Evolutionary conservation across 53 echinoderm and acorn worm genomes (phyloP), one percentile per base, ranked within the genome.

Genomic region (Crossaster papposus): DNA sequence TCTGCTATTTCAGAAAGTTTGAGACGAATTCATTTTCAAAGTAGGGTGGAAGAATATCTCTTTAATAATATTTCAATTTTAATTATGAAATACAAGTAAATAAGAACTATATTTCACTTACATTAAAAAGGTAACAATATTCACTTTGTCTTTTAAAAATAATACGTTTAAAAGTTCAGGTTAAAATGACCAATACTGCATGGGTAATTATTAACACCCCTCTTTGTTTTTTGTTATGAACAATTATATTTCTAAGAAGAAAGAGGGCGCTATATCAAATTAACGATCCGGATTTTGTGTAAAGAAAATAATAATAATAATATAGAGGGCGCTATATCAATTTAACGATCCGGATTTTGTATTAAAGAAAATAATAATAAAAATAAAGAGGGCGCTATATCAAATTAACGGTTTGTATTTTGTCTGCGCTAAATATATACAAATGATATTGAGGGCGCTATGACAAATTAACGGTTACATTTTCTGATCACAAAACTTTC

Each of bases 1-100:
- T 83, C 70, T 70, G 83, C 65, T 83, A 12, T 3, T 4, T 33
- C 38, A 83, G 36, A 84, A 84, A 84, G 84, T 84, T 84, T 84
- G 31, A 33, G 84, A 54, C 72, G 72, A 72, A 82, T 70, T 65
- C 65, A 82, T 82, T 82, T 8, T 9, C 26, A 44, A n/a, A 81
- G 13, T 74, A 74, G 22, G 36, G 12, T 17, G 17, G 22, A 58
- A 18, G 58, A 18, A 58, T 2, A 9, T 44, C 44, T 44, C 44
- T 1, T 44, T 44, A 44, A 44, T 44, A 44, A 44, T 9, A 9
- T 9, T n/a, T 5, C 6, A 1, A 44, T 44, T 7, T 7, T 44
- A 44, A 44, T 44, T 44, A 44, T 1, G 2, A 44, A 44, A 44
- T 44, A 44, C 0, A 0, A 44, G 9, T 44, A 0, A 44, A 44